phyloP scores from a whole-genome alignment of 2,888 invertebrate genomes.

The Mycalesis mineus region DNA sequence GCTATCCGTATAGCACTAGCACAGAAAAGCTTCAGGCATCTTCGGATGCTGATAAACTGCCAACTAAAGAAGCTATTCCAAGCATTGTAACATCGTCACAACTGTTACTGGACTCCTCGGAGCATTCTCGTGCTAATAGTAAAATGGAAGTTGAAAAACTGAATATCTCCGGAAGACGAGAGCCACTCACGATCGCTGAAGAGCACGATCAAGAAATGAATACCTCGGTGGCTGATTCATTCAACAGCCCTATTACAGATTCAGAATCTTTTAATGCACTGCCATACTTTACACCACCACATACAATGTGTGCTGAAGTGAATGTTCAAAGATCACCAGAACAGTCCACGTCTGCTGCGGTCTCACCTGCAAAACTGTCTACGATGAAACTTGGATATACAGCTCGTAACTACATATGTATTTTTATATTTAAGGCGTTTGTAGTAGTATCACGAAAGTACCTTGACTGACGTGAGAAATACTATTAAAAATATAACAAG shows the following conservation, averaged over 20 bases:
- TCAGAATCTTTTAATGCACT: slow-evolving; percentile 19
- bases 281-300: slow-evolving; percentile 36
- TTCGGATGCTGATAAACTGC: slow-evolving; percentile 14
- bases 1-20: slow-evolving; percentile 19
- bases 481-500: too few relatives aligned
- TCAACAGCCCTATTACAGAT: slow-evolving; percentile 31
- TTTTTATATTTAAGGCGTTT: background rate
- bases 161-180: background rate
- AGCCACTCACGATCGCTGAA: background rate
- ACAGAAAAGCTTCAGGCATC: slow-evolving; percentile 20
- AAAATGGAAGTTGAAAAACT: background rate
- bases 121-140: background rate
- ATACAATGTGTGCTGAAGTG: slow-evolving; percentile 36
- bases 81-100: background rate
- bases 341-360: slow-evolving; percentile 1
- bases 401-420: slow-evolving; percentile 36
- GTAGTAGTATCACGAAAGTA: too few relatives aligned
- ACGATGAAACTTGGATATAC: slow-evolving; percentile 35
- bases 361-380: slow-evolving; percentile 20
- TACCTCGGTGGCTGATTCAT: slow-evolving; percentile 27
- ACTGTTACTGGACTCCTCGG: background rate
- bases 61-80: background rate
- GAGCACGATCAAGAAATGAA: slow-evolving; percentile 21
- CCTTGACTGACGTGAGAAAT: too few relatives aligned
- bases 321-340: slow-evolving; percentile 13